Base-by-base conservation (phyloP, 2,113 vertebrate genomes). In the Lates calcarifer region DNA sequence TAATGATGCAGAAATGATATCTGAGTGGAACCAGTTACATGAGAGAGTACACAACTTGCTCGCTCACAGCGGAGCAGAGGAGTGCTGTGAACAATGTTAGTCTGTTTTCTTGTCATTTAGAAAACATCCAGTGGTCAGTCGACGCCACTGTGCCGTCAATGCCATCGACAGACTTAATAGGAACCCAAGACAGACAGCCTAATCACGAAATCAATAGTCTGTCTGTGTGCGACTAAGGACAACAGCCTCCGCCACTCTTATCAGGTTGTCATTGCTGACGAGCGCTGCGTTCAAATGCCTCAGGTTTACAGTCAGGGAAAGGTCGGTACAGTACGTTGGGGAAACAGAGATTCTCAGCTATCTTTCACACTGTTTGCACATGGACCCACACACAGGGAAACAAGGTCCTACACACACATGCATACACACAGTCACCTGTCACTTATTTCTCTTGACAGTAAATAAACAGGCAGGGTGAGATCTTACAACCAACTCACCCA, bases 151-250 rank as follows among this genome's bases (percentile, higher is more conserved):
- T 35, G 41, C 77, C 0, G 31, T 85, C 89, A 24, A 85, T 89
- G 64, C 67, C 81, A 90, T 90, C 41, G 83, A 86, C 80, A 26
- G 77, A 83, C 72, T 81, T 79, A 90, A 87, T 87, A 76, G 88
- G 77, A 87, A 51, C 37, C 66, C 47, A 58, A 85, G 87, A 87
- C 89, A 89, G 91, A 93, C 89, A 69, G 71, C 68, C 67, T 90
- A 90, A 93, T 92, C 87, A 22, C 31, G 74, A 70, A 90, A 92
- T 93, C 91, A 91, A 93, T 90, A 87, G 84, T 87, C 85, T 83
- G 82, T 71, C 90, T 90, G 73, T 35, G 70, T 69, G 79, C 15
- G 28, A 55, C 68, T 72, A 74, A 61, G 82, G 80, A 85, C 89
- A 77, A 45, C 80, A 67, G 60, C 49, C 71, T 84, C 70, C 17